A percentile compares a stretch with the other conserved stretches of the same genome.
phyloP scores from a whole-genome alignment of 2,113 vertebrate genomes.

The Ictidomys tridecemlineatus region DNA sequence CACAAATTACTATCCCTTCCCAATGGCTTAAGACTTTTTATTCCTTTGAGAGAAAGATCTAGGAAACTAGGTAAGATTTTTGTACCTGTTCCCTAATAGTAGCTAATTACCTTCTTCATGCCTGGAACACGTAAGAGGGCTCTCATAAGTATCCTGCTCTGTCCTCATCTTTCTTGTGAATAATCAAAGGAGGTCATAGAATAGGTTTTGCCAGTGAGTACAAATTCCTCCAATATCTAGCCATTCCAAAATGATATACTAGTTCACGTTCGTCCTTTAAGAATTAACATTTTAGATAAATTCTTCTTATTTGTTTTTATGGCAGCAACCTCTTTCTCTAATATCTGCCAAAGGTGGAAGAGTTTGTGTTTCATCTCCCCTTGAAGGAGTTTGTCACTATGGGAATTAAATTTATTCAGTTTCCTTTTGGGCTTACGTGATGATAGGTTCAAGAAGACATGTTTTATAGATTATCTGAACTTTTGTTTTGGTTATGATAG shows the following conservation, averaged over 20 bases:
- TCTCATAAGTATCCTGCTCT: not conserved
- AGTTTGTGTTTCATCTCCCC: not conserved
- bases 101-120: not conserved
- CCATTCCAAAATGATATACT: not conserved
- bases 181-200: not conserved
- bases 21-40: not conserved
- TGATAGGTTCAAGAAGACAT: not conserved
- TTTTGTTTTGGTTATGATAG: not conserved
- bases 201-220: not conserved
- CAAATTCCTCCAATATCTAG: not conserved
- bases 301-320: not conserved
- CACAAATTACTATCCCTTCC: no score
- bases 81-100: not conserved
- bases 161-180: not conserved
- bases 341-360: not conserved
- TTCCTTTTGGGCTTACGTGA: not conserved
- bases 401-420: not conserved
- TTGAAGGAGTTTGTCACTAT: not conserved
- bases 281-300: not conserved
- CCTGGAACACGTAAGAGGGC: rapidly evolving
- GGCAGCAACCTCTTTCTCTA: not conserved
- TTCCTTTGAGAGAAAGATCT: conserved; percentile 9
- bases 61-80: not conserved
- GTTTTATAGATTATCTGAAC: not conserved
- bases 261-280: not conserved